These are phyloP conservation scores for Drosophila lacteicornis DNA, from an alignment of 1,140 invertebrate species.

Conservation along the genomic window DNA sequence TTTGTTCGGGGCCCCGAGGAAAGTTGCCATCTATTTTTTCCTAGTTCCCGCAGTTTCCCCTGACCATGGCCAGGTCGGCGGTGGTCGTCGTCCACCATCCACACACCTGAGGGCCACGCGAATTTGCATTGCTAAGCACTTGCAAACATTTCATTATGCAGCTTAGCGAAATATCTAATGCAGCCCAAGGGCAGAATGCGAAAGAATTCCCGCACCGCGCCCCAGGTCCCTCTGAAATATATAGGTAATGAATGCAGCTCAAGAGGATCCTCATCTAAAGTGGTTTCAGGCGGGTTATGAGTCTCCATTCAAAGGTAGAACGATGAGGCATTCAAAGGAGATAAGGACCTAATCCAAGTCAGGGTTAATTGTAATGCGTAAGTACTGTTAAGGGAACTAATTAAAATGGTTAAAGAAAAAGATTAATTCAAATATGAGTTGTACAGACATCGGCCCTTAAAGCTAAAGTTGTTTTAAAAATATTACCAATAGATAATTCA, in stretches of 20 bases:
- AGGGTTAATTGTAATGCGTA: constrained; percentile 13
- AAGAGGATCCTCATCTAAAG: constrained; percentile 18
- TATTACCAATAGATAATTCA: no score
- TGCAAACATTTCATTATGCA: constrained; percentile 80
- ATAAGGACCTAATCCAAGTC: constrained; percentile 12
- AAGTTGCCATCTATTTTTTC: constrained; percentile 20
- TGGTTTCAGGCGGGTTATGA: constrained; percentile 14
- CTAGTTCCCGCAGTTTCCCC: background rate
- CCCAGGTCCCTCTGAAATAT: constrained; percentile 5
- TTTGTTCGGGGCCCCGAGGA: constrained; percentile 37
- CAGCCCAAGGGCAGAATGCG: constrained; percentile 33
- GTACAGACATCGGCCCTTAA: no score
- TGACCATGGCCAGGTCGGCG: background rate
- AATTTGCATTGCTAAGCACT: constrained; percentile 79
- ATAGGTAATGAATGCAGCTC: constrained; percentile 1
- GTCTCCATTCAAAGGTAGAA: constrained; percentile 2
- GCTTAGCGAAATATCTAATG: constrained; percentile 61
- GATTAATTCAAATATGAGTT: background rate
- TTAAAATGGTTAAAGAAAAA: background rate
- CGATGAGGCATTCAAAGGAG: constrained; percentile 4
- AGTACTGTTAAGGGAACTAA: background rate
- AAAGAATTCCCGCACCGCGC: background rate
- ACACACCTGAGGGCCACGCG: constrained; percentile 51
- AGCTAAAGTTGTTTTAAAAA: no score
- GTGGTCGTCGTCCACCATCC: constrained; percentile 1